phyloP scores from a whole-genome alignment of 2,888 invertebrate genomes.

The Harmothoe impar region DNA sequence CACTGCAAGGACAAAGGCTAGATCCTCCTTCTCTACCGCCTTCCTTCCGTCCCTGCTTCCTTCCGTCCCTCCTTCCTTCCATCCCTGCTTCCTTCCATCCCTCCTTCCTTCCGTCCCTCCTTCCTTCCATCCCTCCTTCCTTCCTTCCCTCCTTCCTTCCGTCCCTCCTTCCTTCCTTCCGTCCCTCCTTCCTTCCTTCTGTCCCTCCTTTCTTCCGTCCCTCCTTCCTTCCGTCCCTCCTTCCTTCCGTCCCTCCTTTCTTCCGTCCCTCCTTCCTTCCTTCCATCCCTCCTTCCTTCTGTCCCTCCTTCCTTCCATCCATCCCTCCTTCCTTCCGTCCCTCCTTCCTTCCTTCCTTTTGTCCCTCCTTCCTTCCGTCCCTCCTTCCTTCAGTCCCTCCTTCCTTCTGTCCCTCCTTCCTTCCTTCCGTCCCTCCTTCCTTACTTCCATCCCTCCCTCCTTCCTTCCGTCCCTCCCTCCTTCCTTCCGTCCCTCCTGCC shows the following conservation, averaged over 20 bases:
- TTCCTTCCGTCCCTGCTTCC: too few relatives aligned
- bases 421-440: too few relatives aligned
- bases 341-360: neutral
- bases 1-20: too few relatives aligned
- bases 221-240: neutral
- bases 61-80: too few relatives aligned
- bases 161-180: neutral
- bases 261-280: neutral
- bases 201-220: neutral
- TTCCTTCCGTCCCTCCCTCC: too few relatives aligned
- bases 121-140: neutral
- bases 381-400: too few relatives aligned
- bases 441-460: too few relatives aligned
- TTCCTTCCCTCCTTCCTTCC: neutral
- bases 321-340: neutral
- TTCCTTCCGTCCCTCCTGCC: too few relatives aligned
- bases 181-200: neutral
- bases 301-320: neutral
- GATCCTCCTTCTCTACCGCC: too few relatives aligned
- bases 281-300: neutral
- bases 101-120: neutral
- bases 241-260: neutral
- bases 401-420: too few relatives aligned
- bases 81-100: neutral
- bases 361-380: too few relatives aligned